Evolutionary conservation across 2,888 invertebrate species (phyloP), one percentile per base, ranked within the genome.

Genomic region (Metacarcinus magister): DNA sequence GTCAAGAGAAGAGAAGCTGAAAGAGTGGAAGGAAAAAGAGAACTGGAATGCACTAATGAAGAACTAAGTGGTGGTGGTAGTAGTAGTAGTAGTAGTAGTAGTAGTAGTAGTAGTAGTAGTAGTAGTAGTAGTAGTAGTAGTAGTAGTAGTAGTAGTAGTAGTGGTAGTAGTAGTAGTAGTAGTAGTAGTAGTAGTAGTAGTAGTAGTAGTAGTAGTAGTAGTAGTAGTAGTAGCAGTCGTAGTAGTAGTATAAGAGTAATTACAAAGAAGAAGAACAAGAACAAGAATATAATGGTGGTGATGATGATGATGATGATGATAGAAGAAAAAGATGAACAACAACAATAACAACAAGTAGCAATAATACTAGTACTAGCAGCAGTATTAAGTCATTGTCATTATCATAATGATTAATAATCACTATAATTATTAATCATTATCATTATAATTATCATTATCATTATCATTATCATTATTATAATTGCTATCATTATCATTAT

Each of bases 41-140:
- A 82, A 32, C 19, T 32, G 82, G 32, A 32, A 82, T 82, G 82
- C 82, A 82, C 82, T 82, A 82, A 82, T 82, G 82, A 82, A 82
- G 82, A 5, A 82, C 5, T 82, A 19, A n/a, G 10, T 67, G 19
- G 67, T 67, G 67, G 67, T 67, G 67, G 67, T 67, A 23, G 67
- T 67, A 23, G 67, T 82, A 32, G 32, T 82, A 13, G 82, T 82
- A 8, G 82, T 82, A 13, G 32, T 82, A 13, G 82, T 82, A 8
- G 32, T 82, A 8, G 32, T 82, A 13, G 32, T 82, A 13, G 82
- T 10, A 13, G 82, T 82, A 1, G 82, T 32, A 13, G 32, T 32
- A 13, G 82, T 82, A 13, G 82, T 82, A 13, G 82, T 82, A 32
- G 32, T 82, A 32, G n/a, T 67, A 23, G n/a, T 67, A 23, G 67